phyloP scores from a whole-genome alignment of 2,113 vertebrate species.

The Poeciliopsis prolifica region DNA sequence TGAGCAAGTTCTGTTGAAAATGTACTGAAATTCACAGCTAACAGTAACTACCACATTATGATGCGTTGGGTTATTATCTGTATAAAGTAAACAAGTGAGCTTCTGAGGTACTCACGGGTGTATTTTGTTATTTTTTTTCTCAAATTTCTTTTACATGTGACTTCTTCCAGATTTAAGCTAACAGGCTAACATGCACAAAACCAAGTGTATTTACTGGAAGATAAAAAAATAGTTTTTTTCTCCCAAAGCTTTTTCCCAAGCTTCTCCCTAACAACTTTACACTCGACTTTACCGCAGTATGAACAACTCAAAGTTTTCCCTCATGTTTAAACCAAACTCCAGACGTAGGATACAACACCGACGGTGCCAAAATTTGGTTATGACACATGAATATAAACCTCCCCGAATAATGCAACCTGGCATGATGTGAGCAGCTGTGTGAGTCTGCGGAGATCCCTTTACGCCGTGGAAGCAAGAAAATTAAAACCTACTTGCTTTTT shows the following conservation, averaged over 20 bases:
- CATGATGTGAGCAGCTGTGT: constrained; percentile 16
- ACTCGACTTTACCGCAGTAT: neutral
- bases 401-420: neutral
- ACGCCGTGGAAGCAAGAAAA: constrained; percentile 26
- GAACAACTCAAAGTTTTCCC: neutral
- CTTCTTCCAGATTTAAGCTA: constrained; percentile 6
- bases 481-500: constrained; percentile 40
- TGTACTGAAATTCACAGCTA: neutral
- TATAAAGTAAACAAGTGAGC: neutral
- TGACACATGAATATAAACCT: neutral
- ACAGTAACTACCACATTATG: neutral
- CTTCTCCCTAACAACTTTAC: neutral
- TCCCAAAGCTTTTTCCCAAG: neutral
- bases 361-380: neutral
- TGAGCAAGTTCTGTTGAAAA: neutral
- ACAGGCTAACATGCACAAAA: neutral
- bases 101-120: neutral
- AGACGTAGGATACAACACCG: neutral
- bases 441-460: constrained; percentile 12
- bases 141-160: neutral
- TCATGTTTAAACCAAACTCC: neutral
- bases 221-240: neutral
- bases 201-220: constrained; percentile 3
- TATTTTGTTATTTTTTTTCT: neutral
- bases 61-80: neutral